These are phyloP conservation scores for Aricia agestis DNA, from an alignment of 1,140 invertebrate genomes.

Conservation along the genomic window DNA sequence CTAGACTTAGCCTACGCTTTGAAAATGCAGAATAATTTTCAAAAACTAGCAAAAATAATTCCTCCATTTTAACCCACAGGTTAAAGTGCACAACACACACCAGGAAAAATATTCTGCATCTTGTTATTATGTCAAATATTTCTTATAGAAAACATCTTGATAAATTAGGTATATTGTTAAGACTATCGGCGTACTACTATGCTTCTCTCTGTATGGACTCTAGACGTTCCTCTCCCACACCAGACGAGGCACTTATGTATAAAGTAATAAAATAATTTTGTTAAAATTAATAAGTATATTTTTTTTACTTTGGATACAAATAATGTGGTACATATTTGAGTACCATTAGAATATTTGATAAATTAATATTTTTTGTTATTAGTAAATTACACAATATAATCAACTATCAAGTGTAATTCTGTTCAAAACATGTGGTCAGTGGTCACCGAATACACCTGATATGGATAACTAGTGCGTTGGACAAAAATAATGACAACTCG, in stretches of 20 bases:
- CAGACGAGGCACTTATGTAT: slow-evolving; percentile 25
- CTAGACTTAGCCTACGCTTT: slow-evolving; percentile 54
- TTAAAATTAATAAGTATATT: neutral
- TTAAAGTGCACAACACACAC: slow-evolving; percentile 18
- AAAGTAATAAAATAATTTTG: slow-evolving; percentile 2
- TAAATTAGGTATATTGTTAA: slow-evolving; percentile 37
- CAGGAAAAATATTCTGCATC: slow-evolving; percentile 57
- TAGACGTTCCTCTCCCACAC: slow-evolving; percentile 23
- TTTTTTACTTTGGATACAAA: neutral
- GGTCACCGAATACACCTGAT: no score
- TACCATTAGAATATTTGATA: neutral
- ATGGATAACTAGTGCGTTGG: no score
- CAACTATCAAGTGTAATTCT: neutral
- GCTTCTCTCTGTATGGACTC: slow-evolving; percentile 13
- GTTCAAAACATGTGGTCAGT: no score
- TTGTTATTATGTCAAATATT: slow-evolving; percentile 52
- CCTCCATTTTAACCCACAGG: slow-evolving; percentile 27
- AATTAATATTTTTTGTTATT: neutral
- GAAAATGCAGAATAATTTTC: slow-evolving; percentile 59
- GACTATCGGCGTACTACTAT: neutral
- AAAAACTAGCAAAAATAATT: slow-evolving; percentile 34
- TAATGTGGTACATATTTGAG: neutral
- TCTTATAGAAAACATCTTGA: slow-evolving; percentile 49
- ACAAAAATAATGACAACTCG: neutral
- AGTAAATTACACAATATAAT: neutral